These are phyloP conservation scores for Euura lappo DNA, from an alignment of 1,140 invertebrate genomes.

Conservation along the genomic window DNA sequence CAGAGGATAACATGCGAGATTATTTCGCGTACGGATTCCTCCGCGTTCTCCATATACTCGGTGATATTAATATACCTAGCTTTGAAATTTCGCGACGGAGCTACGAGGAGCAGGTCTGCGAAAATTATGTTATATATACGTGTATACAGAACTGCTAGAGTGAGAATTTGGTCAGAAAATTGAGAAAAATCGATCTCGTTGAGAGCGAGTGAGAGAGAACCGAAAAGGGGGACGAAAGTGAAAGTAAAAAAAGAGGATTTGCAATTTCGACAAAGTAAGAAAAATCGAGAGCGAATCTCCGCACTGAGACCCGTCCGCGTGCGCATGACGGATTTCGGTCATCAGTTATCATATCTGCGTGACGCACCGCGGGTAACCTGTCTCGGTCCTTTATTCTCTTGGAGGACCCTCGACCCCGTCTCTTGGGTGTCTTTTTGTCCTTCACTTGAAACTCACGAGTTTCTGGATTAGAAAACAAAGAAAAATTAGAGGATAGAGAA, in stretches of 20 bases:
- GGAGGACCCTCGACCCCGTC: neutral
- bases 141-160: neutral
- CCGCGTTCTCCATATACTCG: neutral
- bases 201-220: neutral
- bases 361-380: neutral
- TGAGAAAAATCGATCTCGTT: neutral
- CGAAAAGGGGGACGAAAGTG: neutral
- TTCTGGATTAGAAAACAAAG: too few species aligned
- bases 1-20: neutral
- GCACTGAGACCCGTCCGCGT: neutral
- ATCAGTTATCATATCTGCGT: conserved; percentile 2
- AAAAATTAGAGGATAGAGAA: too few species aligned
- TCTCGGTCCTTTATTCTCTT: neutral
- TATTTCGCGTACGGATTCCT: neutral
- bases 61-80: neutral
- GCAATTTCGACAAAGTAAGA: neutral
- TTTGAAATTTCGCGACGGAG: neutral
- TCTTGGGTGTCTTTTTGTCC: conserved; percentile 1
- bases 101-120: neutral
- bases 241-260: neutral
- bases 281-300: neutral
- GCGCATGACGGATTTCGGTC: neutral
- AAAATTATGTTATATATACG: neutral
- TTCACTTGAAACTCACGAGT: too few species aligned
- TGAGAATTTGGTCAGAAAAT: neutral